These are phyloP conservation scores for Coboldia fuscipes DNA, from an alignment of 1,140 invertebrate species.

Conservation along the genomic window DNA sequence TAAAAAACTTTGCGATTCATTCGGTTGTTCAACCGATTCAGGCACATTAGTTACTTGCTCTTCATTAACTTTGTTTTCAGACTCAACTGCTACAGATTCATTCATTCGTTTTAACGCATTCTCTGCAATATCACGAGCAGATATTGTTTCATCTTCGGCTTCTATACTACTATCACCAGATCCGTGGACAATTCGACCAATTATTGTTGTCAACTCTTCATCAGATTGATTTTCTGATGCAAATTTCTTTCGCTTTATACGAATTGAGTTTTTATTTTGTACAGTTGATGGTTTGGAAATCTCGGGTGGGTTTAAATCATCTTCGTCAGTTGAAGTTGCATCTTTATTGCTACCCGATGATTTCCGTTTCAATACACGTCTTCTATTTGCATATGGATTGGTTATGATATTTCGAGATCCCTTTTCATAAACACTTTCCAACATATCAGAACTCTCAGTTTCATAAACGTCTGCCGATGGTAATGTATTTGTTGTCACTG, in stretches of 20 bases:
- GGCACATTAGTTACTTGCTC: not conserved
- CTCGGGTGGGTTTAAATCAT: not conserved
- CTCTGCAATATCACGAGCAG: slow-evolving; percentile 15
- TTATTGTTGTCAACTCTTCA: not conserved
- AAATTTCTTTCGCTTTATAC: not conserved
- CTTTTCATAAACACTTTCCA: not conserved
- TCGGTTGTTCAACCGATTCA: not conserved
- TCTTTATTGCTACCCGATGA: not conserved
- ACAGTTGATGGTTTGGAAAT: not conserved
- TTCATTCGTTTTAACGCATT: slow-evolving; percentile 6
- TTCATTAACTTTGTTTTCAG: not conserved
- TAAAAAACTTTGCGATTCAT: too few relatives aligned
- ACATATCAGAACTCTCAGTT: slow-evolving; percentile 3
- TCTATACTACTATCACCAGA: slow-evolving; percentile 1
- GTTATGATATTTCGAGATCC: not conserved
- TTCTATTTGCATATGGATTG: too few relatives aligned
- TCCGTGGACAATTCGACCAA: not conserved
- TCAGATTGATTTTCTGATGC: not conserved
- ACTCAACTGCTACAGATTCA: not conserved
- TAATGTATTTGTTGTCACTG: too few relatives aligned
- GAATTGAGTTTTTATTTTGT: not conserved
- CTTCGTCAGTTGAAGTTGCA: not conserved
- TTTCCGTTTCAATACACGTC: slow-evolving; percentile 1
- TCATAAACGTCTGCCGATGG: slow-evolving; percentile 3
- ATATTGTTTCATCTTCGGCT: slow-evolving; percentile 6